Conservation (phyloP, 2,113 vertebrate species). For the Riparia riparia region DNA sequence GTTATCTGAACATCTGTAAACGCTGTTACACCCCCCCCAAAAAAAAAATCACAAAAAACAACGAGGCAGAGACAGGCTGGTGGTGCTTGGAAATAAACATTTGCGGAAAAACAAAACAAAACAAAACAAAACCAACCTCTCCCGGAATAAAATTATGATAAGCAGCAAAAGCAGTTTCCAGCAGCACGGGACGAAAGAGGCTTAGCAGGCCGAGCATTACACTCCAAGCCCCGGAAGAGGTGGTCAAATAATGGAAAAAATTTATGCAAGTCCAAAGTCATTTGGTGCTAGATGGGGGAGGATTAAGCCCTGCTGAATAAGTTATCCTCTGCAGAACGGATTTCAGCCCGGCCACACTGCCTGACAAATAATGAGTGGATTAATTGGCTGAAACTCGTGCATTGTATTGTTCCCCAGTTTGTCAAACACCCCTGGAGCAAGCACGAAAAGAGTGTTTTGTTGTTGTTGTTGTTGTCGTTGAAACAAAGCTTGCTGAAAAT, state of each 20-base stretch:
- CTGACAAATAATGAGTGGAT: background rate
- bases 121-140: background rate
- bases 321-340: constrained; percentile 1
- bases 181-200: background rate
- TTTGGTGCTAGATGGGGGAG: constrained; percentile 12
- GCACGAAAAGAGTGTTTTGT: background rate
- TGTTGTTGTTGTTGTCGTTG: background rate
- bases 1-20: background rate
- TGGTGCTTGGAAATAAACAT: background rate
- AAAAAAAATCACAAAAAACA: background rate
- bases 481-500: background rate
- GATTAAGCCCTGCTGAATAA: constrained; percentile 27
- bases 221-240: background rate
- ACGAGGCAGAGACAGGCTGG: background rate
- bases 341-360: background rate
- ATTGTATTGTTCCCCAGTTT: background rate
- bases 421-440: background rate
- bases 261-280: background rate
- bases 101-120: background rate
- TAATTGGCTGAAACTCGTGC: background rate
- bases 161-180: background rate
- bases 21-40: too few relatives aligned
- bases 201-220: constrained; percentile 8
- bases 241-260: constrained; percentile 38
- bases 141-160: background rate